phyloP scores from a whole-genome alignment of 2,113 vertebrate species.

The Sus scrofa region DNA sequence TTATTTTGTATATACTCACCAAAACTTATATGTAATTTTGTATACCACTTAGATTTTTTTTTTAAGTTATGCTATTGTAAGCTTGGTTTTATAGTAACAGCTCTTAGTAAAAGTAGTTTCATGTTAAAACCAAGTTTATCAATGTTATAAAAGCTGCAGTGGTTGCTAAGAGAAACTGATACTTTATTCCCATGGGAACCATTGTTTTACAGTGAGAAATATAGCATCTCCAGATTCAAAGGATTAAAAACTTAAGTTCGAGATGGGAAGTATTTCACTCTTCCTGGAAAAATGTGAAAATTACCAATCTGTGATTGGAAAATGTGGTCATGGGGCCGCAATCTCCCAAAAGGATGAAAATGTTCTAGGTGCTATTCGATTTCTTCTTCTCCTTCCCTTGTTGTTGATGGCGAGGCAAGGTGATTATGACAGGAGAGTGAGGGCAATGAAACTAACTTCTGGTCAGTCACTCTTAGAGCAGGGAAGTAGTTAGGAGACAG shows the following conservation, averaged over 20 bases:
- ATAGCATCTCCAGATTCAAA: slow-evolving; percentile 56
- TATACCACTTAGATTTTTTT: slow-evolving; percentile 6
- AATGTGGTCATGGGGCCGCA: not conserved
- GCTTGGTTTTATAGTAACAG: slow-evolving; percentile 60
- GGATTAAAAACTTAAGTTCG: slow-evolving; percentile 47
- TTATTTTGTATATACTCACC: slow-evolving; percentile 38
- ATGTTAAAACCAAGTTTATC: slow-evolving; percentile 67
- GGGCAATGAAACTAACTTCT: not conserved
- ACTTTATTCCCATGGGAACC: slow-evolving; percentile 75
- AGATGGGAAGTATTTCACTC: slow-evolving; percentile 7
- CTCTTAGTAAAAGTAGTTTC: slow-evolving; percentile 58
- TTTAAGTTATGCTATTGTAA: not conserved
- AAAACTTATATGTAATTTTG: slow-evolving; percentile 28
- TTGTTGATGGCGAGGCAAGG: not conserved
- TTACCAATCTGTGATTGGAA: slow-evolving; percentile 29
- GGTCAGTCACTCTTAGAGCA: not conserved
- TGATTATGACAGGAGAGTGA: not conserved
- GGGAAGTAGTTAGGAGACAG: not conserved
- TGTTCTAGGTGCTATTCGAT: not conserved
- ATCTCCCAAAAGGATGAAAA: not conserved
- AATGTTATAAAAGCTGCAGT: slow-evolving; percentile 62
- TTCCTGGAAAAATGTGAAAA: slow-evolving; percentile 54
- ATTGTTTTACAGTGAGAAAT: slow-evolving; percentile 69
- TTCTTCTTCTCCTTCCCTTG: not conserved
- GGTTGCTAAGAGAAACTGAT: slow-evolving; percentile 77